Base-by-base conservation (phyloP, 2,888 invertebrate genomes). In the Drosophila meridionalis region DNA sequence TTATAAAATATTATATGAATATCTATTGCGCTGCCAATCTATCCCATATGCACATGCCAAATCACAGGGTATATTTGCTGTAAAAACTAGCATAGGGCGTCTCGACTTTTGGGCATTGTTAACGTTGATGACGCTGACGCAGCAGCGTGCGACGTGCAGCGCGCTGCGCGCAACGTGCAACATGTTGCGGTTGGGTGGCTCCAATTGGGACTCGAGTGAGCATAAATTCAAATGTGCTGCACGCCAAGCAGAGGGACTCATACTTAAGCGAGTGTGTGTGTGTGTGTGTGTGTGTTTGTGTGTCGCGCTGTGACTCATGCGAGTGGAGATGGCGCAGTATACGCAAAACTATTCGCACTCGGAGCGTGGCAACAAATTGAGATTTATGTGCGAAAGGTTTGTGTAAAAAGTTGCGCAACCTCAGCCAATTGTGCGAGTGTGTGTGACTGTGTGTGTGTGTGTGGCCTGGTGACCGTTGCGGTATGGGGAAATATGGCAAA, bases 151-250 rank as follows among this genome's bases (percentile, higher is more conserved):
- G 56, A 32, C 57, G 50, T 53, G 76, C 73, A 78, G 43, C 64
- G 58, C 36, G 76, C 73, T 76, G 43, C 64, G 58, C 36, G 69
- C 60, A 50, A 48, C 80, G 73, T 86, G 85, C 88, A 85, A 88
- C 85, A 85, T 88, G 85, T 82, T 85, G 83, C 82, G 88, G 85
- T 83, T 78, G 85, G 80, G 71, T 85, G 85, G 57, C 67, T 83
- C 78, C 85, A 86, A 86, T 85, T 86, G 87, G 85, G 85, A 86
- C 66, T 88, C 74, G 78, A 88, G 87, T 75, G 87, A 88, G 87
- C 88, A 86, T 80, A 85, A 85, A 85, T 88, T 86, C 86, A 85
- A 88, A 86, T 82, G 82, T 69, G 63, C 59, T 8, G 76, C 73
- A 61, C 78, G 64, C 63, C 62, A 65, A 69, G 62, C 61, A 56